Percentiles rank a stretch among this genome's conserved stretches.
Evolutionary conservation across 1,140 invertebrate species (phyloP).

Genomic region (Episyrphus balteatus): DNA sequence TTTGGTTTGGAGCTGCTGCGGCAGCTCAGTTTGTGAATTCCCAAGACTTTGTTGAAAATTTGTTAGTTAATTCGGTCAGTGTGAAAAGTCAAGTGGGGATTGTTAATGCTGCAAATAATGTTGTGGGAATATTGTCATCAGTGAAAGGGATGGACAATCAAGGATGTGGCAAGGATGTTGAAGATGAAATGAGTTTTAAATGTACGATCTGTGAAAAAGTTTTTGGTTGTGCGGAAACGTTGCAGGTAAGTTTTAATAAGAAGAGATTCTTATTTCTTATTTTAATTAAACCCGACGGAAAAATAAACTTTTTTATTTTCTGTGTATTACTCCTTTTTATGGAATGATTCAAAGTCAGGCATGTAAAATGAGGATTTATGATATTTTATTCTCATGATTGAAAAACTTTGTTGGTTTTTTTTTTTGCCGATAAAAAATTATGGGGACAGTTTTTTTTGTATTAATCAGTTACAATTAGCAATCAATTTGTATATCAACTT

Average conservation of each 20-base stretch:
- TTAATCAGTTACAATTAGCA: too few species aligned
- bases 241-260: slow-evolving; percentile 22
- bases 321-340: too few species aligned
- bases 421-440: too few species aligned
- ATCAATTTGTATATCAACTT: too few species aligned
- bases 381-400: too few species aligned
- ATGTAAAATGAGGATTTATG: too few species aligned
- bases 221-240: slow-evolving; percentile 32
- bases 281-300: too few species aligned
- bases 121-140: not conserved
- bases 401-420: too few species aligned
- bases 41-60: not conserved
- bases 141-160: not conserved
- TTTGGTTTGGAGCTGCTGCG: not conserved
- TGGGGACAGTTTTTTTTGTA: too few species aligned
- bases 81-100: not conserved
- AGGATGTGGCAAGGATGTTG: not conserved
- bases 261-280: too few species aligned
- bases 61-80: not conserved
- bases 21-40: not conserved
- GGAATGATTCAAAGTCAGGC: too few species aligned
- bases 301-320: too few species aligned
- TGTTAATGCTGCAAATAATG: not conserved
- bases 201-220: slow-evolving; percentile 34
- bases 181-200: slow-evolving; percentile 31